Evolutionary conservation across 2,888 invertebrate genomes (phyloP).

Genomic region (Cephus nigrinus): DNA sequence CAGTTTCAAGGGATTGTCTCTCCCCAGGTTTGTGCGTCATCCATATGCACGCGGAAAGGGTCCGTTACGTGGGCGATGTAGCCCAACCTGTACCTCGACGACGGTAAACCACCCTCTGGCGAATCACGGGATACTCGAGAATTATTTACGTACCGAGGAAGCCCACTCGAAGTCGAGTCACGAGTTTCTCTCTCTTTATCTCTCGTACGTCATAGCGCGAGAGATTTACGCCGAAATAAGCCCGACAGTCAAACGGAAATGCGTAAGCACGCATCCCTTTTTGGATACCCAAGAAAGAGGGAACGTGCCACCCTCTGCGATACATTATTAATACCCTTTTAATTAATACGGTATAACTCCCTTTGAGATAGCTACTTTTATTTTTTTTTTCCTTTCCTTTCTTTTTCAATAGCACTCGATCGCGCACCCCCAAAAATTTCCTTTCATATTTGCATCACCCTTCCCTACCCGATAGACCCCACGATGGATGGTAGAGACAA

Average conservation of each 20-base stretch:
- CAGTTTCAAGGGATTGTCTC: neutral
- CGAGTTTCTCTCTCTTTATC: slow-evolving; percentile 3
- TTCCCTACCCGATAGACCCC: neutral
- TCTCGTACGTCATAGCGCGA: neutral
- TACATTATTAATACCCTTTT: neutral
- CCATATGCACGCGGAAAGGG: neutral
- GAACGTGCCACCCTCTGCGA: neutral
- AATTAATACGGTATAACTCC: neutral
- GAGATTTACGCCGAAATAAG: neutral
- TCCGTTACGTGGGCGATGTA: neutral
- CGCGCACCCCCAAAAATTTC: neutral
- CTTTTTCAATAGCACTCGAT: slow-evolving; percentile 1
- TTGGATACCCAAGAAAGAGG: neutral
- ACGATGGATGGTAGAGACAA: neutral
- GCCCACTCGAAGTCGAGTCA: neutral
- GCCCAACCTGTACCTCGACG: neutral
- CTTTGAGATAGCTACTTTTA: neutral
- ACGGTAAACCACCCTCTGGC: neutral
- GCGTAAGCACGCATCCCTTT: neutral
- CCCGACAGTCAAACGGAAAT: neutral
- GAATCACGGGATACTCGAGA: neutral
- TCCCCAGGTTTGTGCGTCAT: neutral
- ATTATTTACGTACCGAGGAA: neutral
- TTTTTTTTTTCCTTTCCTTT: neutral
- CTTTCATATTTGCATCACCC: neutral